These are phyloP conservation scores for Euproctis similis DNA, from an alignment of 2,888 invertebrate species.

Conservation along the genomic window DNA sequence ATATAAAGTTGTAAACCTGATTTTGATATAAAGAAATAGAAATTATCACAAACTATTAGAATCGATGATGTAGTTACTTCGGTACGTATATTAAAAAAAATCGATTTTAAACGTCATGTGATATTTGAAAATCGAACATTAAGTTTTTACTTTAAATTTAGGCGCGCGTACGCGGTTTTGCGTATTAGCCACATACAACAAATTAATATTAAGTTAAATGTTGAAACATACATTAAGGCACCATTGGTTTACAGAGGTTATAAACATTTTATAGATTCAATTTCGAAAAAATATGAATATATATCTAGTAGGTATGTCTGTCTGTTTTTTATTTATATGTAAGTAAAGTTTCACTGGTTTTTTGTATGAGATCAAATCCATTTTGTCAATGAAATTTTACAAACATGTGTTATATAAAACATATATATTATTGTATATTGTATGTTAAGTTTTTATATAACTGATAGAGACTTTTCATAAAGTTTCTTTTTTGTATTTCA, in stretches of 20 bases:
- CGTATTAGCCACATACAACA: no score
- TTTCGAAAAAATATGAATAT: no score
- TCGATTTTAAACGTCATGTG: no score
- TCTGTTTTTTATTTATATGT: no score
- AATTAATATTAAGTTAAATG: no score
- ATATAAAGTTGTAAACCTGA: slow-evolving; percentile 13
- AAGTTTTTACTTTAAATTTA: slow-evolving; percentile 20
- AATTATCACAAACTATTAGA: no score
- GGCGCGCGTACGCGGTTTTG: no score
- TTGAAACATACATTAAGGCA: slow-evolving; percentile 52
- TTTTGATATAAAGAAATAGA: no score
- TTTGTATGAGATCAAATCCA: slow-evolving; percentile 72
- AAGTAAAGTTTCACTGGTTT: slow-evolving; percentile 58
- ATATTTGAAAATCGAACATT: slow-evolving; percentile 22
- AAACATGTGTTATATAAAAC: slow-evolving; percentile 24
- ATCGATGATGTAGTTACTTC: no score
- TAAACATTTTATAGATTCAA: slow-evolving; percentile 17
- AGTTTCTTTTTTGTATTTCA: slow-evolving; percentile 1
- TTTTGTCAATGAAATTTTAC: slow-evolving; percentile 31
- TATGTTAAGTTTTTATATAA: neutral
- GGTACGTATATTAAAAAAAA: no score
- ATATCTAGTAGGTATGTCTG: no score
- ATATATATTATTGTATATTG: slow-evolving; percentile 9
- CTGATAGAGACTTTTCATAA: no score
- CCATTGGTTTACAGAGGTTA: slow-evolving; percentile 55